These are phyloP conservation scores for Sminthurinus signatus DNA, from an alignment of 1,140 invertebrate species.

Conservation along the genomic window DNA sequence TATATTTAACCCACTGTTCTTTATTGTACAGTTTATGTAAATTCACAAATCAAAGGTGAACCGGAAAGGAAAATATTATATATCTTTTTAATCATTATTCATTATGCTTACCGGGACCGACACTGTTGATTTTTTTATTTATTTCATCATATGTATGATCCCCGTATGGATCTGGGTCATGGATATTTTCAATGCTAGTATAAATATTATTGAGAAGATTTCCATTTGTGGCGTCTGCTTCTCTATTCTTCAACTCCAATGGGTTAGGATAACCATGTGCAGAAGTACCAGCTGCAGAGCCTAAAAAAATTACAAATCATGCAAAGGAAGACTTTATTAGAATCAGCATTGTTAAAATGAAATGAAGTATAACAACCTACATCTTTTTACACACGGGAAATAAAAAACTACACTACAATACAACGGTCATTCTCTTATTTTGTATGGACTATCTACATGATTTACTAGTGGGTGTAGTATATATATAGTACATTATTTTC, in stretches of 20 bases:
- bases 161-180: slow-evolving; percentile 58
- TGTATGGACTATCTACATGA: too few species aligned
- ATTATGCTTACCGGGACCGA: slow-evolving; percentile 42
- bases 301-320: slow-evolving; percentile 11
- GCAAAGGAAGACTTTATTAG: too few species aligned
- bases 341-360: too few species aligned
- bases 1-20: too few species aligned
- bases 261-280: slow-evolving; percentile 53
- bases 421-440: too few species aligned
- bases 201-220: slow-evolving; percentile 62
- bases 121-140: slow-evolving; percentile 54
- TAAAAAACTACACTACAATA: not conserved
- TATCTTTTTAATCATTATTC: too few species aligned
- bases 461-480: too few species aligned
- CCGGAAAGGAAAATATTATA: not conserved
- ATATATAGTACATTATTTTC: not conserved
- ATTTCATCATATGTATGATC: slow-evolving; percentile 90
- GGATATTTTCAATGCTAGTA: slow-evolving; percentile 68
- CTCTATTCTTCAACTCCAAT: slow-evolving; percentile 63
- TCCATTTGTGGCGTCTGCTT: slow-evolving; percentile 74
- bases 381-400: too few species aligned
- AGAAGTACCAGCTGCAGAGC: slow-evolving; percentile 18
- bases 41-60: too few species aligned
- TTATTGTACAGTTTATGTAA: not conserved
- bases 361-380: too few species aligned